Base-by-base conservation (phyloP, 2,113 vertebrate genomes). In the Papio anubis region DNA sequence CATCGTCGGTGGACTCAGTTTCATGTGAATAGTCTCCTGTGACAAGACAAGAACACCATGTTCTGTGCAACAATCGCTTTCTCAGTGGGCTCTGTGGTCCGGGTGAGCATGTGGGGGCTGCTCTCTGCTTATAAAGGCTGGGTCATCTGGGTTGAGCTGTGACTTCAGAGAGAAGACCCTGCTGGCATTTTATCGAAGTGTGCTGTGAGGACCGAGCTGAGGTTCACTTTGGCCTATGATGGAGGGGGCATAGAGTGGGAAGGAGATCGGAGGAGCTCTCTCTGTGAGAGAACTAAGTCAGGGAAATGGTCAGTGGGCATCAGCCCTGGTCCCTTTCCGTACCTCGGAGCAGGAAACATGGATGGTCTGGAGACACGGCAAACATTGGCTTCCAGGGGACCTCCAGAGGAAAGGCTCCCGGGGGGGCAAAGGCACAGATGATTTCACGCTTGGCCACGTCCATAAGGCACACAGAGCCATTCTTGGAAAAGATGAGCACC, bases 281-380 rank as follows among this genome's bases (percentile, higher is more conserved):
- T 16, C 27, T 21, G 55, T 20, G 70, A 25, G 14, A 9, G 76
- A 35, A 9, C 17, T 3, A 48, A 66, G 79, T 21, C 11, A 16
- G 85, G 8, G 61, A 72, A 48, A 18, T 1, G 21, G 23, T 27
- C 10, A 66, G 40, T 3, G 16, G 43, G 7, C 25, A 43, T 6
- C 32, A 11, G n/a, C 50, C 11, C 88, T 25, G 43, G 7, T 2
- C 11, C 14, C 5, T 43, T 18, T 50, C 88, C 79, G 4, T 97
- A 99, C 99, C 99, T 98, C 93, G 97, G 94, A 99, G 98, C 80
- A 99, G 98, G 89, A 99, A 97, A 80, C 90, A 98, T 2, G 98
- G 98, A 9, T 98, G 98, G 21, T 90, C 90, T 55, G 32, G 50
- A 75, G 99, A 98, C 83, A 99, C 90, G 0, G 81, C 81, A 76